Conservation (phyloP, 1,140 invertebrate species). For the Brachionus calyciflorus region DNA sequence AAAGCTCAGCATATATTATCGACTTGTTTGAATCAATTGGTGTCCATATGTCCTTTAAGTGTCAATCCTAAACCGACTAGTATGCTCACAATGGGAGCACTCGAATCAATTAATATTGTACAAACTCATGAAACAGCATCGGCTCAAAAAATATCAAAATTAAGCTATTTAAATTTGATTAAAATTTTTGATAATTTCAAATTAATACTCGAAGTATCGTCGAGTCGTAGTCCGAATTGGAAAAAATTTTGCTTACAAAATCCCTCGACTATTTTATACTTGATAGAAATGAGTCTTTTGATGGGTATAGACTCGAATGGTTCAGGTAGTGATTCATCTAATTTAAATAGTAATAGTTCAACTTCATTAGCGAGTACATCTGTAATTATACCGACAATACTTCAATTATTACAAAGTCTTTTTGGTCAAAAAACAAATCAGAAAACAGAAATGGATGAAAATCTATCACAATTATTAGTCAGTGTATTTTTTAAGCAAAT, state of each 20-base stretch:
- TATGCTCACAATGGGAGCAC: constrained; percentile 47
- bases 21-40: constrained; percentile 60
- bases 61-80: constrained; percentile 53
- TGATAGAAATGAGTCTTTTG: constrained; percentile 47
- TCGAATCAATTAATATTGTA: constrained; percentile 72
- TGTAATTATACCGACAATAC: background rate
- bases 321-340: background rate
- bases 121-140: constrained; percentile 74
- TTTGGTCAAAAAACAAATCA: background rate
- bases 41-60: constrained; percentile 52
- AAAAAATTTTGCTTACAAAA: constrained; percentile 74
- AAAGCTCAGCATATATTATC: constrained; percentile 79
- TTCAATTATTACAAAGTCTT: constrained; percentile 5
- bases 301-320: constrained; percentile 62
- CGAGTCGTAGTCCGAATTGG: constrained; percentile 87
- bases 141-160: constrained; percentile 14
- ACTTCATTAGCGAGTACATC: constrained; percentile 50
- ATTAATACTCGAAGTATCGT: constrained; percentile 85
- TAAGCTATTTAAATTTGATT: background rate
- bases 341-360: constrained; percentile 65
- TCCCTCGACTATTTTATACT: constrained; percentile 2
- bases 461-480: constrained; percentile 69
- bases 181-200: constrained; percentile 79
- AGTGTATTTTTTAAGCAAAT: constrained; percentile 72
- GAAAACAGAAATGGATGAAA: constrained; percentile 63